Percentiles rank a stretch among this genome's conserved stretches.
These are phyloP conservation scores for Epinotia ramella DNA, from an alignment of 2,888 invertebrate genomes.

Conservation along the genomic window DNA sequence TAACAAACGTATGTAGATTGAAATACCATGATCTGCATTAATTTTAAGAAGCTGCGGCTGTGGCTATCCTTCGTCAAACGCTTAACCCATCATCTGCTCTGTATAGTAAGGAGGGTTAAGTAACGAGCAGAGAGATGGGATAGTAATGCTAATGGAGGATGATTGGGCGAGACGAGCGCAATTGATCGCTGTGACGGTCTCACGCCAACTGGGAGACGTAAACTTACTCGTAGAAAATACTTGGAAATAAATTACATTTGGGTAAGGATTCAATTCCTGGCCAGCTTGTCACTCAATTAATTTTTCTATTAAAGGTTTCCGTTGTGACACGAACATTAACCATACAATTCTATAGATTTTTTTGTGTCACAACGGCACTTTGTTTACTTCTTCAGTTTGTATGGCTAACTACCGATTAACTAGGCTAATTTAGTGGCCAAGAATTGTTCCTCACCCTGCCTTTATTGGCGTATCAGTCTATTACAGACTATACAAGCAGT, in stretches of 20 bases:
- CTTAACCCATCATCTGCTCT: background rate
- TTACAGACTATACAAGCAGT: too few species aligned
- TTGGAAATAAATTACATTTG: background rate
- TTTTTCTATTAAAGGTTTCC: too few species aligned
- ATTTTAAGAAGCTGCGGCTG: background rate
- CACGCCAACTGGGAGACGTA: conserved; percentile 45
- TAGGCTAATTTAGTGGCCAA: too few species aligned
- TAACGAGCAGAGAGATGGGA: background rate
- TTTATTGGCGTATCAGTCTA: too few species aligned
- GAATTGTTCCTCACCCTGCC: too few species aligned
- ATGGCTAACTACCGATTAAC: too few species aligned
- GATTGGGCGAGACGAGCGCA: conserved; percentile 46
- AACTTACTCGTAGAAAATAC: background rate
- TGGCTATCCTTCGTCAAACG: conserved; percentile 9
- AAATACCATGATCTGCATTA: background rate
- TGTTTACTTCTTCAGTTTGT: too few species aligned
- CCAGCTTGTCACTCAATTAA: too few species aligned
- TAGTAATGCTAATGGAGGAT: conserved; percentile 34
- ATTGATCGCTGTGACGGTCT: conserved; percentile 53
- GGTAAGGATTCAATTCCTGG: too few species aligned
- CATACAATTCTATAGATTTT: too few species aligned
- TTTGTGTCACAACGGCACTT: too few species aligned
- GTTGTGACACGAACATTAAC: too few species aligned
- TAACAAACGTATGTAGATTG: background rate
- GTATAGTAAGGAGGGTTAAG: conserved; percentile 1